A percentile compares a stretch with the other conserved stretches of the same genome.
phyloP scores from a whole-genome alignment of 2,888 invertebrate genomes.

The Blastobasis lacticolella region DNA sequence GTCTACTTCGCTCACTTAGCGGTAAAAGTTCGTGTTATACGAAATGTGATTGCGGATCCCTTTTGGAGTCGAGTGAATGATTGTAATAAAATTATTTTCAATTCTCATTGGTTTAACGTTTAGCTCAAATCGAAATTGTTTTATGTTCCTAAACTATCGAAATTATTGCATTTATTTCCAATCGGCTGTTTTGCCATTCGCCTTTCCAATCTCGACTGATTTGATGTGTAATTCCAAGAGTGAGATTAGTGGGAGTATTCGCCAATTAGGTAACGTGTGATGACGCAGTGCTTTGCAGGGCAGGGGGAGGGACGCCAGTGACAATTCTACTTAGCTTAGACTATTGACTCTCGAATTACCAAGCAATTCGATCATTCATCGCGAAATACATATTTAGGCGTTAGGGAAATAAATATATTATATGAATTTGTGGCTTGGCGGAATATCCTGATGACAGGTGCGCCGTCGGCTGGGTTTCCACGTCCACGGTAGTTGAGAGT shows the following conservation, averaged over 20 bases:
- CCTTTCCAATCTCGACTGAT: conserved; percentile 54
- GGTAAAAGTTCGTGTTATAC: conserved; percentile 51
- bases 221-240: conserved; percentile 50
- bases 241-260: conserved; percentile 62
- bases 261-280: conserved; percentile 53
- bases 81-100: conserved; percentile 22
- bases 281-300: conserved; percentile 54
- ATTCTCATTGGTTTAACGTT: conserved; percentile 22
- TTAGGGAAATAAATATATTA: conserved; percentile 61
- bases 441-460: conserved; percentile 36
- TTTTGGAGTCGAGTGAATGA: conserved; percentile 46
- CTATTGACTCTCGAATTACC: conserved; percentile 63
- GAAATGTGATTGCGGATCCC: conserved; percentile 35
- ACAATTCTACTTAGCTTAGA: conserved; percentile 63
- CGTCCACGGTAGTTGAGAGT: conserved; percentile 43
- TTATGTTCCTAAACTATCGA: conserved; percentile 43
- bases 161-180: conserved; percentile 31
- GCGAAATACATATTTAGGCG: conserved; percentile 64
- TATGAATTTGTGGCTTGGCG: conserved; percentile 52
- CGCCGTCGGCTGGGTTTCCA: conserved; percentile 33
- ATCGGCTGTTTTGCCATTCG: conserved; percentile 19
- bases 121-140: conserved; percentile 32
- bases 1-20: conserved; percentile 67
- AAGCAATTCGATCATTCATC: conserved; percentile 73
- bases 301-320: conserved; percentile 56